Evolutionary conservation across 2,797 vertebrate genomes (phyloP).

Genomic region (Thripadectes ignobilis): DNA sequence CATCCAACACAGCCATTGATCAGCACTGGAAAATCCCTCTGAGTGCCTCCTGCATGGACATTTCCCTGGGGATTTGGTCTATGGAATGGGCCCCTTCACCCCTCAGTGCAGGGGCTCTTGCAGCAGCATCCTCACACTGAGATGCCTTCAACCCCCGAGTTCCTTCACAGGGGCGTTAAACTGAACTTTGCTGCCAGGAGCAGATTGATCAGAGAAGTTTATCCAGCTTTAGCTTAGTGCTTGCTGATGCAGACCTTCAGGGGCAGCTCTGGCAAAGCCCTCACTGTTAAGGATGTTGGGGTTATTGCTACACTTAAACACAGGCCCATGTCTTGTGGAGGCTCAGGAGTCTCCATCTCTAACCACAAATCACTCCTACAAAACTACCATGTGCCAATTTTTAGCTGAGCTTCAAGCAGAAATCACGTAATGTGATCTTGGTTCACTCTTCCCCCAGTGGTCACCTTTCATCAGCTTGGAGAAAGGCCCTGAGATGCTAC

Average conservation of each 20-base stretch:
- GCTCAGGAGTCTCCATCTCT: background rate
- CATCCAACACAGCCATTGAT: background rate
- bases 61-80: background rate
- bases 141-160: accelerated
- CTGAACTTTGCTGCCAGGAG: background rate
- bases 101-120: background rate
- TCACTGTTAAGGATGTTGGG: accelerated
- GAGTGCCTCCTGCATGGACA: background rate
- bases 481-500: background rate
- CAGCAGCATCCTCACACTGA: background rate
- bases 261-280: background rate
- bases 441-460: accelerated
- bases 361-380: background rate
- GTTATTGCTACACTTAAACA: background rate
- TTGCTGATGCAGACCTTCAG: background rate
- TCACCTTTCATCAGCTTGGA: background rate
- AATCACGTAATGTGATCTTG: background rate
- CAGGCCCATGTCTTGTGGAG: background rate
- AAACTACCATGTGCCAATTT: background rate
- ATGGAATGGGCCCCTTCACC: background rate
- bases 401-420: background rate
- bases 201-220: background rate
- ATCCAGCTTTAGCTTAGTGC: background rate
- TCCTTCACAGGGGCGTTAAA: accelerated
- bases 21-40: background rate